Evolutionary conservation across 2,797 vertebrate species (phyloP).

Genomic region (Lophotriccus pileatus): DNA sequence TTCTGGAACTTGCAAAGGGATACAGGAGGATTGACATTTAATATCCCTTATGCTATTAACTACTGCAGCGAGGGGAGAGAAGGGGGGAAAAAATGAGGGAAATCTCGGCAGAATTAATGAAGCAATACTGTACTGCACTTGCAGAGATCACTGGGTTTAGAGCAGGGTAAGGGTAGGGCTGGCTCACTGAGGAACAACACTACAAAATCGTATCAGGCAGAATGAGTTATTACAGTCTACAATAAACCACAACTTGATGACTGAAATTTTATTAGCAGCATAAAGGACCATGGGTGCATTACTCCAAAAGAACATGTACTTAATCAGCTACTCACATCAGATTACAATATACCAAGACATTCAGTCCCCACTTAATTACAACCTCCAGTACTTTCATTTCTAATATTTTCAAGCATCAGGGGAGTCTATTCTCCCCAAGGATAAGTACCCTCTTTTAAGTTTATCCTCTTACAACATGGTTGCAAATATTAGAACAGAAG

Average conservation of each 20-base stretch:
- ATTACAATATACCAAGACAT: neutral
- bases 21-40: conserved; percentile 66
- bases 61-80: conserved; percentile 18
- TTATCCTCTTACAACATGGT: neutral
- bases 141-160: neutral
- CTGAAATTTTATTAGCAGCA: conserved; percentile 27
- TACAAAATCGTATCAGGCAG: neutral
- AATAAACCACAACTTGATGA: neutral
- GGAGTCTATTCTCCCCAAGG: neutral
- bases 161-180: neutral
- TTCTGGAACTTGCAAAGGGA: conserved; percentile 61
- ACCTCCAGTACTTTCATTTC: neutral
- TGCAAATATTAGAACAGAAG: neutral
- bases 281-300: neutral
- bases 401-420: neutral
- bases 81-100: neutral
- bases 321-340: conserved; percentile 12
- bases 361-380: neutral
- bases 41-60: conserved; percentile 68
- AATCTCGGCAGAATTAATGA: conserved; percentile 55
- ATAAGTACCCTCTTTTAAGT: neutral
- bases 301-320: neutral
- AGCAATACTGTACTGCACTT: neutral
- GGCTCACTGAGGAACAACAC: neutral
- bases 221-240: conserved; percentile 26